These are phyloP conservation scores for Cephalopterus ornatus DNA, from an alignment of 2,113 vertebrate genomes.

Conservation along the genomic window DNA sequence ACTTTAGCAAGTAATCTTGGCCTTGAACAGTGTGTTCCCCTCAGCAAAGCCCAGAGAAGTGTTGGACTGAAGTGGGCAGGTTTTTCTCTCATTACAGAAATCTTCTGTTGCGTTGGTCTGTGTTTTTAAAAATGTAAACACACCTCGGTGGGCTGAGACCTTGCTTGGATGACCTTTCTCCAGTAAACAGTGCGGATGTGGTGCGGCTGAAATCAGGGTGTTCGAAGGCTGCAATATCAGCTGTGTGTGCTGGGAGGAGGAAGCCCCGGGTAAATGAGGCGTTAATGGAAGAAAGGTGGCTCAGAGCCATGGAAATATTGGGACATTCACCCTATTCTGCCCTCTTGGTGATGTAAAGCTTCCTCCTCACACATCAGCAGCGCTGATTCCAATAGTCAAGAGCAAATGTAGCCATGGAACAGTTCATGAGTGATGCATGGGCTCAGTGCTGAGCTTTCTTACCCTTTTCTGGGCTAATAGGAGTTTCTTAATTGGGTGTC, in stretches of 20 bases:
- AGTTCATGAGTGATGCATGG: background rate
- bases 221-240: background rate
- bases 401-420: background rate
- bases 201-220: background rate
- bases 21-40: background rate
- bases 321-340: background rate
- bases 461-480: background rate
- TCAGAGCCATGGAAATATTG: background rate
- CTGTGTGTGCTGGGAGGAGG: background rate
- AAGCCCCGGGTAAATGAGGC: background rate
- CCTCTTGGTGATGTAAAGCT: background rate
- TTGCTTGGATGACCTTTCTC: background rate
- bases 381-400: background rate
- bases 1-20: background rate
- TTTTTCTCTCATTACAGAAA: background rate
- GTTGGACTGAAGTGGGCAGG: background rate
- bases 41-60: background rate
- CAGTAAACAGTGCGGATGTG: background rate
- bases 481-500: background rate
- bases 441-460: background rate
- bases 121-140: background rate
- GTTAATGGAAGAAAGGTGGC: background rate
- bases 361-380: background rate
- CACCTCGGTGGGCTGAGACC: background rate
- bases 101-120: background rate